phyloP scores from a whole-genome alignment of 53 echinoderm and acorn worm species.

The Antedon mediterranea region DNA sequence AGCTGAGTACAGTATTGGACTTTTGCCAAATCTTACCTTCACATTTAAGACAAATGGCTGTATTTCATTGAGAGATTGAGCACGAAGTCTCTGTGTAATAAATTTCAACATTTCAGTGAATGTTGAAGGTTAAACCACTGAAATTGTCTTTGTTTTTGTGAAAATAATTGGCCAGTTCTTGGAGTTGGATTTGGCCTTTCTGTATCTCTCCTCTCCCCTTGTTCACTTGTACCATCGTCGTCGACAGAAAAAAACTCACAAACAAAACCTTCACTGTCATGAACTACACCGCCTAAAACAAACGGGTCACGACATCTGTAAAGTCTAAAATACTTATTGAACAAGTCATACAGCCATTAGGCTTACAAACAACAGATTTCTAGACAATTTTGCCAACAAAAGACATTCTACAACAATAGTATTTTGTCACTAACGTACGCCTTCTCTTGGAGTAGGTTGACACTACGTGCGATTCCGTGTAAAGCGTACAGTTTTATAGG shows the following conservation, averaged over 20 bases:
- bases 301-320: neutral
- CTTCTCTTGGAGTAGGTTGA: neutral
- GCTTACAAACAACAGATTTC: neutral
- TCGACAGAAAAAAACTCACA: neutral
- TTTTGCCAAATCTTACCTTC: conserved; percentile 1
- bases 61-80: conserved; percentile 90
- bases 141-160: neutral
- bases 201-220: neutral
- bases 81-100: conserved; percentile 72
- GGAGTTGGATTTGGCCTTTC: neutral
- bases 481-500: neutral
- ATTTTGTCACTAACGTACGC: neutral
- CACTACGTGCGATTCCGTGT: neutral
- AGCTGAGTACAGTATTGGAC: too few species aligned
- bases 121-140: neutral
- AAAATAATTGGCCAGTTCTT: neutral
- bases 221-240: neutral
- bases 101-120: conserved; percentile 52
- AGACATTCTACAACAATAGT: neutral
- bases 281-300: neutral
- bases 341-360: neutral
- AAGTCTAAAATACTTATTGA: neutral
- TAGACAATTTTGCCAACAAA: neutral
- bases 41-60: conserved; percentile 77
- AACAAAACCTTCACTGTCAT: neutral